Evolutionary conservation across 2,113 vertebrate genomes (phyloP).

Genomic region (Kobus ellipsiprymnus): DNA sequence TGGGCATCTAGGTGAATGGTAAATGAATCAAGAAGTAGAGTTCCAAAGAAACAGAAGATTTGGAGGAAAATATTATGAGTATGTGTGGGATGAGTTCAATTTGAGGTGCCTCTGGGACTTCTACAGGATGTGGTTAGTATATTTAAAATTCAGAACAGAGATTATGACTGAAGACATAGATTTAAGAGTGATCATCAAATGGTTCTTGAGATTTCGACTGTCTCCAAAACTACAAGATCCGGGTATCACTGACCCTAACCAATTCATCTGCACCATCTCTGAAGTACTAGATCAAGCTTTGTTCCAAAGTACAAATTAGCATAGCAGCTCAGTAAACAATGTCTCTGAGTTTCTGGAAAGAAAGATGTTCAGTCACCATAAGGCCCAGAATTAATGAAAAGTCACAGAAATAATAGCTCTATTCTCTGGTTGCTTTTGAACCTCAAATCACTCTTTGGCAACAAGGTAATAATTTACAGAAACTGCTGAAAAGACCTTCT

Average conservation of each 20-base stretch:
- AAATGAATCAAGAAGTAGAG: neutral
- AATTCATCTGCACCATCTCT: conserved; percentile 28
- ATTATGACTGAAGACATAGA: neutral
- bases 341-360: conserved; percentile 59
- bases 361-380: conserved; percentile 62
- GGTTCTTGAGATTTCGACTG: neutral
- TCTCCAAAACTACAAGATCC: neutral
- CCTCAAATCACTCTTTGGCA: conserved; percentile 49
- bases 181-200: neutral
- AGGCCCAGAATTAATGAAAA: conserved; percentile 64
- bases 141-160: neutral
- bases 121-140: neutral
- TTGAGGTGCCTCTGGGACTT: neutral
- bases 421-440: conserved; percentile 60
- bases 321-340: conserved; percentile 59
- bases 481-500: conserved; percentile 39
- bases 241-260: neutral
- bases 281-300: conserved; percentile 45
- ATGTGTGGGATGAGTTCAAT: neutral
- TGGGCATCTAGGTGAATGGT: neutral
- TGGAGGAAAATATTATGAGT: neutral
- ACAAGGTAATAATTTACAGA: conserved; percentile 61
- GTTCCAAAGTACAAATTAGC: conserved; percentile 66
- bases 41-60: neutral
- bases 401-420: conserved; percentile 63